These are phyloP conservation scores for Onychomys arenicola DNA, from an alignment of 2,797 vertebrate genomes.

Conservation along the genomic window DNA sequence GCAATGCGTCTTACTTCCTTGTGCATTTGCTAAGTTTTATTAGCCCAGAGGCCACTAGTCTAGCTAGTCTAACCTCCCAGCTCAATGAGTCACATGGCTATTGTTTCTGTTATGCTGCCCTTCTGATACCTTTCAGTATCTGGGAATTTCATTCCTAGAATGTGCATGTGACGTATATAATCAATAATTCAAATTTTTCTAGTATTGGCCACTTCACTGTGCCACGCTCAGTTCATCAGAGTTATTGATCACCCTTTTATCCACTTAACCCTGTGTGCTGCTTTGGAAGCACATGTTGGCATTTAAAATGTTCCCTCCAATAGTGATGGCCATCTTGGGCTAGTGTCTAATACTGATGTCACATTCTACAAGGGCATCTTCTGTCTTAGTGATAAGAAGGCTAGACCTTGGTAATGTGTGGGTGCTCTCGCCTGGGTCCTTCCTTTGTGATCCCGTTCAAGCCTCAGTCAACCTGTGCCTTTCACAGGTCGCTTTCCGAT, in stretches of 20 bases:
- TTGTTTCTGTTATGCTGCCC: not conserved
- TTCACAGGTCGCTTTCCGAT: not conserved
- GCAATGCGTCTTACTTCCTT: not conserved
- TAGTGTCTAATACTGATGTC: not conserved
- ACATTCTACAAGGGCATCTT: not conserved
- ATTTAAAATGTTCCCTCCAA: not conserved
- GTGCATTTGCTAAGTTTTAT: not conserved
- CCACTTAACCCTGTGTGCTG: not conserved
- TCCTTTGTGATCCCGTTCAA: not conserved
- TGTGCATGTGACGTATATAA: not conserved
- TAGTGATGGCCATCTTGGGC: not conserved
- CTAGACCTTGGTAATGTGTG: not conserved
- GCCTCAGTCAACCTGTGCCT: not conserved
- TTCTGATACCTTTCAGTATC: conserved; percentile 25
- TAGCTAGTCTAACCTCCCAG: not conserved
- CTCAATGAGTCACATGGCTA: not conserved
- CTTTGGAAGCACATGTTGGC: not conserved
- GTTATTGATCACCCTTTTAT: conserved; percentile 61
- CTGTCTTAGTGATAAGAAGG: not conserved
- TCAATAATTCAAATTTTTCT: conserved; percentile 68
- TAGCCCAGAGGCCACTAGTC: not conserved
- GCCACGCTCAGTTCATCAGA: conserved; percentile 51
- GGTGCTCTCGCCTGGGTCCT: not conserved
- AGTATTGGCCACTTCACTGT: conserved; percentile 6
- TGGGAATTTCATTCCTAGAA: not conserved